Evolutionary conservation across 1,140 invertebrate species (phyloP), one percentile per base, ranked within the genome.

Genomic region (Leptoteleia sp.): DNA sequence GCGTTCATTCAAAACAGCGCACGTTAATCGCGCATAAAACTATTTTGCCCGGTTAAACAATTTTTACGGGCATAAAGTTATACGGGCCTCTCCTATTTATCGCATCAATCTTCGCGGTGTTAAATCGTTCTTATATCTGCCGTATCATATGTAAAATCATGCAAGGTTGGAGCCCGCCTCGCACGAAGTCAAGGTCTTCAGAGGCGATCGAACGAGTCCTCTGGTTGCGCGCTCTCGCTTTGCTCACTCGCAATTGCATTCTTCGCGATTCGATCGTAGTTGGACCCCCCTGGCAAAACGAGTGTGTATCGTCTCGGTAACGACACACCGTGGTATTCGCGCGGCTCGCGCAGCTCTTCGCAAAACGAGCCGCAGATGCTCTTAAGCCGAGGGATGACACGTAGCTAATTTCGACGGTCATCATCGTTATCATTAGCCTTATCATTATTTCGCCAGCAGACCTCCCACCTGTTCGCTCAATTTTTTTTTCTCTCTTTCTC

Each of bases 231-330:
- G 27, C n/a, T n/a, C 68, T 65, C 37, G 62, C 11, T 71, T 71
- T 71, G 45, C 35, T 40, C 68, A 54, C 76, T 37, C 45, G 71
- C 77, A 75, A 79, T 79, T 65, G 65, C 73, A 75, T 80, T 72
- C 79, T 81, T 79, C 76, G 70, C 77, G 82, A 84, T 83, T 83
- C 73, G 61, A 75, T 70, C 54, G 71, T 70, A 72, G 81, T 84
- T 83, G 81, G 67, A 83, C n/a, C 76, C 80, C 81, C 82, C 83
- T 83, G 82, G 78, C 82, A 62, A 59, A 71, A 43, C 65, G 50
- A 73, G 57, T 62, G 79, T 81, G 83, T 83, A 83, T 81, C 81
- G 77, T 61, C 64, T n/a, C n/a, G n/a, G n/a, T n/a, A n/a, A n/a
- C n/a, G n/a, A n/a, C n/a, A n/a, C n/a, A n/a, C n/a, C n/a, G n/a